Evolutionary conservation across 2,113 vertebrate species (phyloP), one percentile per base, ranked within the genome.

Genomic region (Raja brachyura): DNA sequence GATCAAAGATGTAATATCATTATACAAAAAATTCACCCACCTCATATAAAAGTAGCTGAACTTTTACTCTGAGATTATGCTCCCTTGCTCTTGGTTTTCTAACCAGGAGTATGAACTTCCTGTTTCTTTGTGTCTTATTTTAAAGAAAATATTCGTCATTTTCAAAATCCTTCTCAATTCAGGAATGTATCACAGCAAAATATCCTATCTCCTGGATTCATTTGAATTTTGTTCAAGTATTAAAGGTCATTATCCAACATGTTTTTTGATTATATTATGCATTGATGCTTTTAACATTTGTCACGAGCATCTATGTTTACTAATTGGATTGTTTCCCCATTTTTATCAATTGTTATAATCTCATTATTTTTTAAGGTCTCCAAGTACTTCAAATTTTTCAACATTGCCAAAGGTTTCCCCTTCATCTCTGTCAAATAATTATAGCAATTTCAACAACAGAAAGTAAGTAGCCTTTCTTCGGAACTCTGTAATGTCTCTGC

Each of bases 391-490:
- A 96, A 98, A 98, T 98, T 98, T 99, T 97, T 98, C 98, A 98
- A 96, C 98, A 98, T 99, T 99, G 97, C 98, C 98, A 99, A 99
- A 99, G 98, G 98, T 99, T 97, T 99, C 97, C 97, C 97, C 98
- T 97, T 97, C 99, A 98, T 98, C 98, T 97, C 98, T 99, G 95
- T 98, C 99, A 98, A 99, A 99, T 98, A 99, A 97, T 99, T 99
- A 99, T 98, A 99, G 97, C 97, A 98, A 97, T 98, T 98, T 99
- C 98, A 99, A 98, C 98, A 98, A 97, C 98, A 98, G 98, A 98
- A 99, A 99, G 99, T 99, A 99, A 99, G 99, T 96, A 96, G 95
- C 94, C 94, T 94, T 95, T 95, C 95, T 96, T 96, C 95, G 96
- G 94, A 95, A 94, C 93, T 94, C 94, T 95, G 95, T 95, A 31